phyloP scores from a whole-genome alignment of 2,113 vertebrate genomes.

The Chionomys nivalis region DNA sequence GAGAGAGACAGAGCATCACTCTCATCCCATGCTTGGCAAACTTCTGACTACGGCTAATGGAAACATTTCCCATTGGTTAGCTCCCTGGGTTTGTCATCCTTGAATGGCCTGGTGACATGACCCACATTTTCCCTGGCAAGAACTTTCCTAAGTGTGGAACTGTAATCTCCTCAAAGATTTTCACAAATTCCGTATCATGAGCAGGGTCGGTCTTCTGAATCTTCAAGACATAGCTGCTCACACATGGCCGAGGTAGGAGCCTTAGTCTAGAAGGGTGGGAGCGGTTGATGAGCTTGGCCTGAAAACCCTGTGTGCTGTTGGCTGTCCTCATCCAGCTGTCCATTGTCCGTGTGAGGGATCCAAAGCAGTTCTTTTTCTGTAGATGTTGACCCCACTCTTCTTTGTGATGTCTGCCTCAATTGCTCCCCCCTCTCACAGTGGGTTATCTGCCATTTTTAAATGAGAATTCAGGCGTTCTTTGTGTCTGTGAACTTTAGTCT shows the following conservation, averaged over 20 bases:
- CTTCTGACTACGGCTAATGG: not conserved
- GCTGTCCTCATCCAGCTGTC: not conserved
- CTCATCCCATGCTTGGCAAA: not conserved
- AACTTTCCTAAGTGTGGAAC: conserved; percentile 35
- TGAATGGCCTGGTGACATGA: conserved; percentile 6
- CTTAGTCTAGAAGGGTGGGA: not conserved
- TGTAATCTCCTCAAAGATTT: not conserved
- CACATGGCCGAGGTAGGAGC: not conserved
- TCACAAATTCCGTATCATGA: not conserved
- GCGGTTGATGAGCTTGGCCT: not conserved
- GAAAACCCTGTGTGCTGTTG: too few species aligned
- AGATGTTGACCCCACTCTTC: not conserved
- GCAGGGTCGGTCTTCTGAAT: not conserved
- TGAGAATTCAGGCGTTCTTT: not conserved
- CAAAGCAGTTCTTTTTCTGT: not conserved
- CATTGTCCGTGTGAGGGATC: not conserved
- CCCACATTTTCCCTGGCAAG: not conserved
- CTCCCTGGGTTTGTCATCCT: not conserved
- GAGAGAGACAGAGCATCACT: not conserved
- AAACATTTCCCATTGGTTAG: not conserved
- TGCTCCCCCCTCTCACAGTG: not conserved
- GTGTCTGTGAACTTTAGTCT: not conserved
- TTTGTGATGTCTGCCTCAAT: not conserved
- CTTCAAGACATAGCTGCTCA: not conserved
- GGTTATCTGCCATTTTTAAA: not conserved